These are phyloP conservation scores for Gallinago undulata DNA, from an alignment of 2,113 vertebrate genomes.

Conservation along the genomic window DNA sequence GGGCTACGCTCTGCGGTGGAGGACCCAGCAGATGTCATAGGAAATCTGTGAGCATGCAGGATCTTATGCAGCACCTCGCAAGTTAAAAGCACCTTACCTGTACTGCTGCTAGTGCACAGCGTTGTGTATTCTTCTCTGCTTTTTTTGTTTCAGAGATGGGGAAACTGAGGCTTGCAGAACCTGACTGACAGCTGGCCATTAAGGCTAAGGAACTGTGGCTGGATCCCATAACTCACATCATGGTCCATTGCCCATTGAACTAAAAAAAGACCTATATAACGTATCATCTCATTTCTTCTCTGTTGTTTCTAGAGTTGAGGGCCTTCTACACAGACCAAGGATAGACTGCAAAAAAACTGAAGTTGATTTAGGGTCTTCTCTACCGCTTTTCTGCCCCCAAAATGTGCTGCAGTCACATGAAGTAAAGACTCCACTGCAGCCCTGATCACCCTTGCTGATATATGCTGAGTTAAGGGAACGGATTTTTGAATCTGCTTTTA, in stretches of 20 bases:
- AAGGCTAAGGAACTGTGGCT: background rate
- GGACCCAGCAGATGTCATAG: background rate
- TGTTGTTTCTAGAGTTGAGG: background rate
- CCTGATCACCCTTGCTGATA: background rate
- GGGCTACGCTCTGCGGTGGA: accelerated
- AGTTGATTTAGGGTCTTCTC: background rate
- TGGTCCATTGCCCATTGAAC: background rate
- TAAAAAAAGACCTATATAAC: background rate
- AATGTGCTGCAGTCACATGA: accelerated
- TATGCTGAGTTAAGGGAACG: background rate
- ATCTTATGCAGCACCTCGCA: background rate
- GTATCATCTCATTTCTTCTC: background rate
- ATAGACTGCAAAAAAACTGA: background rate
- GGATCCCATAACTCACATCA: background rate
- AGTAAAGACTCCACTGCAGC: background rate
- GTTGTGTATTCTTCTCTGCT: background rate
- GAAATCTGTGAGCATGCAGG: background rate
- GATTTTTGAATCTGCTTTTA: background rate
- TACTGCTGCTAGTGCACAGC: background rate
- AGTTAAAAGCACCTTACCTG: background rate
- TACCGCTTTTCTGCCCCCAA: background rate
- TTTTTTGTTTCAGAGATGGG: background rate
- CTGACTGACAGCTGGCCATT: background rate
- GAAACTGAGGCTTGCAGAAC: background rate
- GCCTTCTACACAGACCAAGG: background rate